Evolutionary conservation across 2,113 vertebrate genomes (phyloP).

Genomic region (Motacilla alba): DNA sequence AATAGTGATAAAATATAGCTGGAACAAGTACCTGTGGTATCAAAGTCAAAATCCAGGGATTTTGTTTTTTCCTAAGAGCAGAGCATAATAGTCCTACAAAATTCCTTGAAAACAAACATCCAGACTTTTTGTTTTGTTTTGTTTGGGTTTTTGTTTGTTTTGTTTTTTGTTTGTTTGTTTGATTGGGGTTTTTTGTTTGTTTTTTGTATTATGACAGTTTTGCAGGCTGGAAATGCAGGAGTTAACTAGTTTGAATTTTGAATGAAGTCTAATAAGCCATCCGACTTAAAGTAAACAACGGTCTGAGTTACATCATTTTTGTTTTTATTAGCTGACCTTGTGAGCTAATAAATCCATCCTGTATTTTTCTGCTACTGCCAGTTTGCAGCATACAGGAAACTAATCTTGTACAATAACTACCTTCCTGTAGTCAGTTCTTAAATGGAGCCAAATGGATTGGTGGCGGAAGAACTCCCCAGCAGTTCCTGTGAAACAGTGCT

Average conservation of each 20-base stretch:
- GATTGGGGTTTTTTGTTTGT: background rate
- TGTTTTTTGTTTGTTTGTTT: background rate
- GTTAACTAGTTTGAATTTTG: slow-evolving; percentile 59
- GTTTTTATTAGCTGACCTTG: slow-evolving; percentile 80
- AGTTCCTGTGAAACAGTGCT: slow-evolving; percentile 71
- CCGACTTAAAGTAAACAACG: slow-evolving; percentile 8
- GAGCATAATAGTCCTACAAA: background rate
- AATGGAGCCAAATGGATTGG: slow-evolving; percentile 80
- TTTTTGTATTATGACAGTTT: background rate
- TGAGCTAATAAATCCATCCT: slow-evolving; percentile 78
- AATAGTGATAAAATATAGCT: background rate
- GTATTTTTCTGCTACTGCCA: slow-evolving; percentile 77
- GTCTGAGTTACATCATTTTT: background rate
- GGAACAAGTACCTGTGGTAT: background rate
- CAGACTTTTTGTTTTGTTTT: background rate
- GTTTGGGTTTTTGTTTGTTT: background rate
- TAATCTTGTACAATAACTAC: slow-evolving; percentile 83
- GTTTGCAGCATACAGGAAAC: slow-evolving; percentile 84
- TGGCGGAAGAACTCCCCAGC: slow-evolving; percentile 67
- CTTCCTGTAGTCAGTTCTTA: slow-evolving; percentile 82
- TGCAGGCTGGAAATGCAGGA: slow-evolving; percentile 30
- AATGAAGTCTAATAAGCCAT: background rate
- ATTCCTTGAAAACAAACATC: background rate
- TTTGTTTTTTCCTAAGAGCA: background rate
- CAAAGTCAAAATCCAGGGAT: background rate